Evolutionary conservation across 1,140 invertebrate species (phyloP).

Genomic region (Papilio helenus): DNA sequence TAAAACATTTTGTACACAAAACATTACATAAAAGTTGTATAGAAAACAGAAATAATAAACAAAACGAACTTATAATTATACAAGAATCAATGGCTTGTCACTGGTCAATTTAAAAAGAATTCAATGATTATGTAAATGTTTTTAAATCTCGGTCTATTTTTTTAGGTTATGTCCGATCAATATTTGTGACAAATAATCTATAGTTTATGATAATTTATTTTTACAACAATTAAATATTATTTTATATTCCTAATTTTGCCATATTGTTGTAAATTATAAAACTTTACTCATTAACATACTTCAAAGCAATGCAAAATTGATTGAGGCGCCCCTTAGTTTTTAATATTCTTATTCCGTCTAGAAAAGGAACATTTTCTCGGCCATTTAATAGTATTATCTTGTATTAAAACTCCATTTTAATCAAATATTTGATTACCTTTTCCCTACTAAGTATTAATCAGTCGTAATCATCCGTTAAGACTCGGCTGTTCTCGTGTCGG

Average conservation of each 20-base stretch:
- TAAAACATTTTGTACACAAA: background rate
- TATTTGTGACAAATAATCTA: constrained; percentile 1
- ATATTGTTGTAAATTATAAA: background rate
- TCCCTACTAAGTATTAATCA: background rate
- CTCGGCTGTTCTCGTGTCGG: constrained; percentile 25
- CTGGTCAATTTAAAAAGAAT: background rate
- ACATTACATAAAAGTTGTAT: background rate
- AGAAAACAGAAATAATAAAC: background rate
- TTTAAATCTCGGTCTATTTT: background rate
- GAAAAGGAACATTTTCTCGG: background rate
- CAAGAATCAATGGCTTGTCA: background rate
- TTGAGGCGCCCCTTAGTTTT: background rate
- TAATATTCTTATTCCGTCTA: background rate
- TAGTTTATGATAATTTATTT: too few species aligned
- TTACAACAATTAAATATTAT: too few species aligned
- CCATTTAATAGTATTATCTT: background rate
- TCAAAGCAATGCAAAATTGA: background rate
- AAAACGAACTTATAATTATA: background rate
- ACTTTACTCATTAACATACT: background rate
- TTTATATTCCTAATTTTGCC: background rate
- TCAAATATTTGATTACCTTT: background rate
- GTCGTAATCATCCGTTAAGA: constrained; percentile 25
- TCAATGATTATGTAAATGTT: too few species aligned
- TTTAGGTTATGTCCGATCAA: background rate
- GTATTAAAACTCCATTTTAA: background rate